phyloP scores from a whole-genome alignment of 2,888 invertebrate species.

The Pristionchus mayeri region DNA sequence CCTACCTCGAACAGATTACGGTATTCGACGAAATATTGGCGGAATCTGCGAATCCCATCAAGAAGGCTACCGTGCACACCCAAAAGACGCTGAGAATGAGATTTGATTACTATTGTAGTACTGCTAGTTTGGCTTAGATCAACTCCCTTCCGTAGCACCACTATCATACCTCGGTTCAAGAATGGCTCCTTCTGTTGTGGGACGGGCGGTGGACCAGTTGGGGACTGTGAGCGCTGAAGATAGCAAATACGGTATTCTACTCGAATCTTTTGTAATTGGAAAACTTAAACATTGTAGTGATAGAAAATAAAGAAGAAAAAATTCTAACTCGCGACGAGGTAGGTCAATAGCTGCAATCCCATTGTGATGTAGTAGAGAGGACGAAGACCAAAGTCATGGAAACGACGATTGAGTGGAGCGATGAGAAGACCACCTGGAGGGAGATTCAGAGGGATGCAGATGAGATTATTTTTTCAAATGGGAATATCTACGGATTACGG shows the following conservation, averaged over 20 bases:
- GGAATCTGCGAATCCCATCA: neutral
- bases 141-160: neutral
- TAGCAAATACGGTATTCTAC: neutral
- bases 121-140: too few species aligned
- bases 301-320: too few species aligned
- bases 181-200: neutral
- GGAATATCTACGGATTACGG: too few species aligned
- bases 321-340: neutral
- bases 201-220: constrained; percentile 29
- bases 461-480: too few species aligned
- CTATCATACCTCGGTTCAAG: neutral
- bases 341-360: constrained; percentile 5
- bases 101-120: too few species aligned
- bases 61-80: neutral
- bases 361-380: constrained; percentile 43
- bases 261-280: neutral
- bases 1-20: constrained; percentile 20
- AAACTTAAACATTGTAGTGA: too few species aligned
- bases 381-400: constrained; percentile 42
- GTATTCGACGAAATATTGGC: constrained; percentile 29
- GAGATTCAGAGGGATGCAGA: too few species aligned
- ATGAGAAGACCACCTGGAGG: constrained; percentile 32
- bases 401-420: constrained; percentile 14
- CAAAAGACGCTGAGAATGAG: constrained; percentile 16
- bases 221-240: constrained; percentile 4